Base-by-base conservation (phyloP, 2,888 invertebrate genomes). In the Dicyrtoma fusca region DNA sequence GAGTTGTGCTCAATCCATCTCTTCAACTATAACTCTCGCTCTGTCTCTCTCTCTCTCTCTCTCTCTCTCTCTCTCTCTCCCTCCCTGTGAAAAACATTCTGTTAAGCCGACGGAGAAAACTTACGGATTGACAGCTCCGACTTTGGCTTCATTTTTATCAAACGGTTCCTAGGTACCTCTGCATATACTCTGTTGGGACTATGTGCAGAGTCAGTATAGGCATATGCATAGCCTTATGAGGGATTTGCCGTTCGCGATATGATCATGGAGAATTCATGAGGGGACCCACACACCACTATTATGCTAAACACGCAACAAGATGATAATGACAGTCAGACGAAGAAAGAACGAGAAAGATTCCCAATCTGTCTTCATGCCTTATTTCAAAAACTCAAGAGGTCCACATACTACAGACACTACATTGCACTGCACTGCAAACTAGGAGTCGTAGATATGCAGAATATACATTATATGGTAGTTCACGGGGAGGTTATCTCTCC, bases 291-390 rank as follows among this genome's bases (percentile, higher is more conserved):
- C 62, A 62, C 51, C 25, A 65, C 65, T 65, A 65, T 65, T 65
- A 65, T 65, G 65, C 65, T 65, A 65, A 65, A 65, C 65, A 65
- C 65, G 65, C 65, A 65, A 65, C 65, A 17, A 65, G 51, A 65
- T 51, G 25, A 51, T 65, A 65, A 65, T 65, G 49, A 64, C 64
- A 64, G 21, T 47, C 23, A 65, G 64, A 64, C 64, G 49, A 64
- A 44, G 42, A 62, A 62, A 21, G 42, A 62, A 34, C 21, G 65
- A 51, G 49, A 65, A 34, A 65, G 65, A 51, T 47, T 63, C 63
- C 47, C 63, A 45, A 63, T 63, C 63, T 45, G 63, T 63, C 63
- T 63, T 63, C 45, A 26, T 6, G 19, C 19, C 25, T 17, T 57
- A 13, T 57, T 5, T n/a, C n/a, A n/a, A n/a, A n/a, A n/a, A n/a